phyloP scores from a whole-genome alignment of 2,888 invertebrate genomes.

The Psococerastis gibbosa region DNA sequence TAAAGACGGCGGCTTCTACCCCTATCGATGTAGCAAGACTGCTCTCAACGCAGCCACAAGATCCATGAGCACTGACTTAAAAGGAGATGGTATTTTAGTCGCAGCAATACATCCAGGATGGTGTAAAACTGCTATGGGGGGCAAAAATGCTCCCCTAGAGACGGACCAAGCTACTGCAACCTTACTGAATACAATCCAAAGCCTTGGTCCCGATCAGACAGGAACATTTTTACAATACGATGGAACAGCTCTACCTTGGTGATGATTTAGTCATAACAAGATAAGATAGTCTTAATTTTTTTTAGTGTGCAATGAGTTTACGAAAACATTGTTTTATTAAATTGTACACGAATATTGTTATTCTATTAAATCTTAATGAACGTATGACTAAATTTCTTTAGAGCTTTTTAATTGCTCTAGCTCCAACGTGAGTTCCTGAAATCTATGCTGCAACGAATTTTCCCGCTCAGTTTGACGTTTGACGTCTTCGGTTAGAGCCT shows the following conservation, averaged over 20 bases:
- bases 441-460: conserved; percentile 65
- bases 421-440: conserved; percentile 42
- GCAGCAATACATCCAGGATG: conserved; percentile 73
- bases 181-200: conserved; percentile 44
- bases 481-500: conserved; percentile 82
- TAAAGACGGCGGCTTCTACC: conserved; percentile 57
- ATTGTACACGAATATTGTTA: too few relatives aligned
- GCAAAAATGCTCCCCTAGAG: conserved; percentile 53
- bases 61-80: conserved; percentile 64
- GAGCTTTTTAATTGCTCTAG: conserved; percentile 37
- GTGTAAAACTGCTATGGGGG: conserved; percentile 84
- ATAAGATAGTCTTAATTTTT: neutral
- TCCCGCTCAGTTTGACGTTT: conserved; percentile 83
- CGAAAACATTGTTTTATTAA: neutral
- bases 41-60: conserved; percentile 75
- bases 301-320: neutral
- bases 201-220: conserved; percentile 42
- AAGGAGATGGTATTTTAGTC: conserved; percentile 51
- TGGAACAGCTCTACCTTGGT: conserved; percentile 58
- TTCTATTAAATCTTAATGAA: too few relatives aligned
- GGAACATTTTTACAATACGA: conserved; percentile 64
- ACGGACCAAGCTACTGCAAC: conserved; percentile 43
- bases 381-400: too few relatives aligned
- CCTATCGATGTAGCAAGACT: conserved; percentile 75
- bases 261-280: conserved; percentile 17